Evolutionary conservation across 2,888 invertebrate species (phyloP), one percentile per base, ranked within the genome.

Genomic region (Harpagoxenus sublaevis): DNA sequence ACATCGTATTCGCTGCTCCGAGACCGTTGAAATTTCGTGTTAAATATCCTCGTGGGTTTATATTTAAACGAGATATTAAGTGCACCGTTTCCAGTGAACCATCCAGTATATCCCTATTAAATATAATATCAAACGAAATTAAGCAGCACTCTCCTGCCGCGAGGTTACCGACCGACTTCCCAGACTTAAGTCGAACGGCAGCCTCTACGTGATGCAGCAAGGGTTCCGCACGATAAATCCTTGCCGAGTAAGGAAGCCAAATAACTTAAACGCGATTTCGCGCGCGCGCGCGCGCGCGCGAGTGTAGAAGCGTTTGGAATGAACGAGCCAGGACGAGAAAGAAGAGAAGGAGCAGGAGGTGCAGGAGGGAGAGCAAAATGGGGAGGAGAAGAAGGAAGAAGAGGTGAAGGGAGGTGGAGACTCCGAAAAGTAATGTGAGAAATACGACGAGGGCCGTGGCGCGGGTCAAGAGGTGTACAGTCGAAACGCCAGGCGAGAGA

Each of bases 401-500:
- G 8, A 73, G 62, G 57, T 35, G 57, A 84, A 48, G 60, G 60
- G 82, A 78, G 81, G 81, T 68, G 77, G 62, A 73, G 74, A 65
- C 83, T 88, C 86, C 89, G 88, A 90, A 90, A 91, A 92, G 91
- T 92, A 92, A 92, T 89, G 93, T 92, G 92, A 92, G 92, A 93
- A 93, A 91, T 92, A 87, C 91, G 89, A 88, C 86, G 89, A 86
- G 83, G 86, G 88, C 84, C 84, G 88, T 39, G 77, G 68, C 81
- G 83, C 70, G 74, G 71, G 78, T 84, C 84, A 77, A 73, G 81
- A 55, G 82, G 89, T 78, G 89, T 78, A 53, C 70, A 63, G 68
- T 60, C 39, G 78, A 66, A 35, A 35, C 4, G 82, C 82, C 70
- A 51, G 66, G 62, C 57, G 60, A 66, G 74, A 57, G 71, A 42